phyloP scores from a whole-genome alignment of 2,888 invertebrate genomes.

The Nesidiocoris tenuis region DNA sequence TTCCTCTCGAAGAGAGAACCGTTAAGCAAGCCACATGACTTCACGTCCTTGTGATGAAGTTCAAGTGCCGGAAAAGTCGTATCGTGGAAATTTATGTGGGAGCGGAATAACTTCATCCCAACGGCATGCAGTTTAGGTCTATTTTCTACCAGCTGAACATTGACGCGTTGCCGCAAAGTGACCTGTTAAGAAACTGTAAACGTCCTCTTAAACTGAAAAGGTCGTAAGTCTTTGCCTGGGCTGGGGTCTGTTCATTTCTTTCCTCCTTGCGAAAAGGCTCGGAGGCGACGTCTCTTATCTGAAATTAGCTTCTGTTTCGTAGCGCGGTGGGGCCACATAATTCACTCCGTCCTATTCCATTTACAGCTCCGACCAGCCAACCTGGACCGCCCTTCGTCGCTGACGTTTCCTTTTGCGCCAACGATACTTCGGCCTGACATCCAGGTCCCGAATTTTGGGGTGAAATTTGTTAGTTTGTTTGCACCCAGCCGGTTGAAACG shows the following conservation, averaged over 20 bases:
- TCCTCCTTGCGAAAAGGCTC: not conserved
- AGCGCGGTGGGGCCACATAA: not conserved
- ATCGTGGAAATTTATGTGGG: too few species aligned
- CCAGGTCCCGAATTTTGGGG: not conserved
- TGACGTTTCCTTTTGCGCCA: not conserved
- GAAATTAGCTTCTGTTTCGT: slow-evolving; percentile 32
- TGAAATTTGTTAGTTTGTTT: not conserved
- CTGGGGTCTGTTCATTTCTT: not conserved
- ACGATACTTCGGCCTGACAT: not conserved
- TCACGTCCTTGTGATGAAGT: too few species aligned
- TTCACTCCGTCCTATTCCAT: not conserved
- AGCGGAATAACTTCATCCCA: too few species aligned
- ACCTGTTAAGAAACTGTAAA: not conserved
- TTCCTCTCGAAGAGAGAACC: too few species aligned
- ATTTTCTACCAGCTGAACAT: too few species aligned
- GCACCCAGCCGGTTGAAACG: not conserved
- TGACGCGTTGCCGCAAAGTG: not conserved
- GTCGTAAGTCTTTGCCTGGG: not conserved
- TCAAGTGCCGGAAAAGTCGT: too few species aligned
- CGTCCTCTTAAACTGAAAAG: not conserved
- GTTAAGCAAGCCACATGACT: too few species aligned
- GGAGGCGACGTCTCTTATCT: slow-evolving; percentile 3
- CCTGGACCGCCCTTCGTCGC: not conserved
- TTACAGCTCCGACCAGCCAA: not conserved
- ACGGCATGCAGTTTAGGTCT: too few species aligned